Conservation (phyloP, 2,113 vertebrate species). For the Daphoenositta chrysoptera region DNA sequence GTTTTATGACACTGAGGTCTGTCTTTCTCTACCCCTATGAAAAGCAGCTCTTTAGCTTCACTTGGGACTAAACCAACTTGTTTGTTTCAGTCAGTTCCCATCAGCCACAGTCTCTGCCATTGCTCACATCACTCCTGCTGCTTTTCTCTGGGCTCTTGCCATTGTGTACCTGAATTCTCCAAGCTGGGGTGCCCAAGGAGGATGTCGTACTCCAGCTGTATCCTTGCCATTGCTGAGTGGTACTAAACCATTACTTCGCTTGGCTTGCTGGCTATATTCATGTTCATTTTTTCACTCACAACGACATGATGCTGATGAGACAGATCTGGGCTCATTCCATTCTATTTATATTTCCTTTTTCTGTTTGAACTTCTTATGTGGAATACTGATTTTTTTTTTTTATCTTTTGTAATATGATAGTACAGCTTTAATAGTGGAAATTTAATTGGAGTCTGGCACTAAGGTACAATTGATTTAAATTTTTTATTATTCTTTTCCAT, state of each 20-base stretch:
- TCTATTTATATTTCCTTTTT: neutral
- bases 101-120: neutral
- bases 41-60: neutral
- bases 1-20: neutral
- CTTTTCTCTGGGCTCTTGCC: neutral
- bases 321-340: neutral
- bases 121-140: rapidly evolving
- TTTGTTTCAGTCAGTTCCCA: neutral
- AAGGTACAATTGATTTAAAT: neutral
- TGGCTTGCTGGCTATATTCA: neutral
- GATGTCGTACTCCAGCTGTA: neutral
- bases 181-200: neutral
- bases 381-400: neutral
- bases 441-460: neutral
- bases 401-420: neutral
- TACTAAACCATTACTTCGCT: neutral
- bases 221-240: neutral
- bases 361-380: neutral
- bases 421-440: neutral
- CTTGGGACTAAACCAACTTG: rapidly evolving
- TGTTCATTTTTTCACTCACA: neutral
- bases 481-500: neutral
- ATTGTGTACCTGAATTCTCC: neutral
- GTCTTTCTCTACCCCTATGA: rapidly evolving
- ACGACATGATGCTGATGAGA: neutral